Percentiles rank a stretch among this genome's conserved stretches.
These are phyloP conservation scores for Psittacula cyanocephala DNA, from an alignment of 2,113 vertebrate species.

Conservation along the genomic window DNA sequence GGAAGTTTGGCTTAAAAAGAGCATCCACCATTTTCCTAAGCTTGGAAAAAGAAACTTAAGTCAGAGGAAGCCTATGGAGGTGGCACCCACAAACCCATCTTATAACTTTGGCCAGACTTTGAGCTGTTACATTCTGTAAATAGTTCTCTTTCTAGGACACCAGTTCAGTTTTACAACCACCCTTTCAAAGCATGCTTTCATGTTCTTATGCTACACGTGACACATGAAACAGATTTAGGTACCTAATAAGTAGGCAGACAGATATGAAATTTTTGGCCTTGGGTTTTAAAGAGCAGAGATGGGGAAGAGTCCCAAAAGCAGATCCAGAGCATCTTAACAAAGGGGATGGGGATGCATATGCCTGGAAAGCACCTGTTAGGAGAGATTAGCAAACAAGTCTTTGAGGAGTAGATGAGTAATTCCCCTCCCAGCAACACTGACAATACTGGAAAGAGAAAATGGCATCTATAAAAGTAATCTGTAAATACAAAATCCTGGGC, in stretches of 20 bases:
- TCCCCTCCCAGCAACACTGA: neutral
- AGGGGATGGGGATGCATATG: neutral
- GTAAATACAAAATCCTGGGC: neutral
- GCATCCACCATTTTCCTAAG: neutral
- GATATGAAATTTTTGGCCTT: neutral
- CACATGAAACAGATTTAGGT: neutral
- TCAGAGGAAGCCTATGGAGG: neutral
- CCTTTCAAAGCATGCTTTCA: neutral
- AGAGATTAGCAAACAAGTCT: constrained; percentile 5
- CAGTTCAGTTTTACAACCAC: neutral
- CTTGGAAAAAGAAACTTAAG: neutral
- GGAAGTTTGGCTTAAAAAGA: neutral
- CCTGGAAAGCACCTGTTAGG: constrained; percentile 23
- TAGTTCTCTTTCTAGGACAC: neutral
- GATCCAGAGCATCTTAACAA: neutral
- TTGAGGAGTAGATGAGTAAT: neutral
- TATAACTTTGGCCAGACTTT: neutral
- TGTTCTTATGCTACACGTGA: neutral
- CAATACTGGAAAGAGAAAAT: neutral
- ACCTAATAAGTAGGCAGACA: neutral
- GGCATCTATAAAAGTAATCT: neutral
- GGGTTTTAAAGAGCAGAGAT: neutral
- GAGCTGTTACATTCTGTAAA: neutral
- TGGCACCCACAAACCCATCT: neutral
- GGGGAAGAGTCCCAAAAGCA: neutral